phyloP scores from a whole-genome alignment of 2,113 vertebrate genomes.

The Symphodus melops region DNA sequence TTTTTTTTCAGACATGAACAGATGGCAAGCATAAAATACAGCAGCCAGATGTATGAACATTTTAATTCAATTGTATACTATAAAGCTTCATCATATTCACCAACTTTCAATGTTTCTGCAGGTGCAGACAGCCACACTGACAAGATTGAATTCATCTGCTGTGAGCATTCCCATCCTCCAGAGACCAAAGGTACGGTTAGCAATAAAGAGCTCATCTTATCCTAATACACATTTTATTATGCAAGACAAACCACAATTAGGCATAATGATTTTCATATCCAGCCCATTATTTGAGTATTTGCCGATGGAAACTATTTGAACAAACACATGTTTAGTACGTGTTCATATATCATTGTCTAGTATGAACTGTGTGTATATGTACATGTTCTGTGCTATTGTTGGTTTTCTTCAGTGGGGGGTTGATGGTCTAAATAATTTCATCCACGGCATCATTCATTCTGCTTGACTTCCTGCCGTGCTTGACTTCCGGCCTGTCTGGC shows the following conservation, averaged over 20 bases:
- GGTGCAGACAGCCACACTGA: too few species aligned
- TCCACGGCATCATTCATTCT: slow-evolving; percentile 69
- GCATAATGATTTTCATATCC: too few species aligned
- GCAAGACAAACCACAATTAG: slow-evolving; percentile 11
- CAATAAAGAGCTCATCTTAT: slow-evolving; percentile 73
- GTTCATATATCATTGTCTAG: too few species aligned
- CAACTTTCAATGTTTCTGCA: background rate
- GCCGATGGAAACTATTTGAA: too few species aligned
- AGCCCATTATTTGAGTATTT: too few species aligned
- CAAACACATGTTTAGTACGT: too few species aligned
- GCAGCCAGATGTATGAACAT: slow-evolving; percentile 9
- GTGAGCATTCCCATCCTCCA: slow-evolving; percentile 81
- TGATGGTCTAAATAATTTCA: slow-evolving; percentile 64
- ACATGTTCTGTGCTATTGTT: slow-evolving; percentile 35
- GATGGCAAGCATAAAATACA: slow-evolving; percentile 39
- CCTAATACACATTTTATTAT: slow-evolving; percentile 63
- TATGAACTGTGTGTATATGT: too few species aligned
- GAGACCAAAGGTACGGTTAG: slow-evolving; percentile 82
- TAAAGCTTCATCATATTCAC: slow-evolving; percentile 7
- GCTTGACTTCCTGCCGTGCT: slow-evolving; percentile 60
- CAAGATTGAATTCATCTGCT: slow-evolving; percentile 71
- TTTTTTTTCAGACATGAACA: slow-evolving; percentile 29
- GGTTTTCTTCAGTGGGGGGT: slow-evolving; percentile 61
- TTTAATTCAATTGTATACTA: slow-evolving; percentile 36
- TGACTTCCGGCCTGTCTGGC: slow-evolving; percentile 57